Evolutionary conservation across 2,113 vertebrate genomes (phyloP).

Genomic region (Hassar affinis): DNA sequence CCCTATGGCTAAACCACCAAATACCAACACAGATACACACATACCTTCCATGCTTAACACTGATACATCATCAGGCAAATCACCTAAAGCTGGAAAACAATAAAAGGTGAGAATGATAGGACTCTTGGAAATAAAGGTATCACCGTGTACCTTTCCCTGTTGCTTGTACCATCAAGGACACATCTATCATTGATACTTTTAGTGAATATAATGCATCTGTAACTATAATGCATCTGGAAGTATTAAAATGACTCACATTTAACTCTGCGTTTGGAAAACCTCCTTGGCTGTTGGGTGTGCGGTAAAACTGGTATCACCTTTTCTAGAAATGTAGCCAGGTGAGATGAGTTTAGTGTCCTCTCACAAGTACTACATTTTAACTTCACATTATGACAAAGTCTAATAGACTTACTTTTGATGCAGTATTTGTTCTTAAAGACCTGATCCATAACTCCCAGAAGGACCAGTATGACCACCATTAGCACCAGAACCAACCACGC

Average conservation of each 20-base stretch:
- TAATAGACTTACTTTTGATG: constrained; percentile 31
- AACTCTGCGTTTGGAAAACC: neutral
- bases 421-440: constrained; percentile 1
- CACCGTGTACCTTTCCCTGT: neutral
- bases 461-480: constrained; percentile 25
- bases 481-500: constrained; percentile 46
- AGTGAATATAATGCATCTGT: too few species aligned
- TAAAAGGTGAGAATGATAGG: neutral
- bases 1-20: too few species aligned
- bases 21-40: constrained; percentile 9
- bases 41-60: constrained; percentile 11
- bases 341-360: neutral
- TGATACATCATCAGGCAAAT: constrained; percentile 24
- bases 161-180: neutral
- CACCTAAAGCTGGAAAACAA: constrained; percentile 35
- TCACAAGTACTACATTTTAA: neutral
- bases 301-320: neutral
- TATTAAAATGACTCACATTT: constrained; percentile 40
- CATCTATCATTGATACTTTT: neutral
- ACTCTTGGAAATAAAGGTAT: neutral
- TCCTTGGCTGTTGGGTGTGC: neutral
- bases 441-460: constrained; percentile 16
- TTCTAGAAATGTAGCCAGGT: constrained; percentile 17
- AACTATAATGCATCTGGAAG: neutral
- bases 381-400: neutral